Evolutionary conservation across 2,888 invertebrate genomes (phyloP).

Genomic region (Candidula unifasciata): DNA sequence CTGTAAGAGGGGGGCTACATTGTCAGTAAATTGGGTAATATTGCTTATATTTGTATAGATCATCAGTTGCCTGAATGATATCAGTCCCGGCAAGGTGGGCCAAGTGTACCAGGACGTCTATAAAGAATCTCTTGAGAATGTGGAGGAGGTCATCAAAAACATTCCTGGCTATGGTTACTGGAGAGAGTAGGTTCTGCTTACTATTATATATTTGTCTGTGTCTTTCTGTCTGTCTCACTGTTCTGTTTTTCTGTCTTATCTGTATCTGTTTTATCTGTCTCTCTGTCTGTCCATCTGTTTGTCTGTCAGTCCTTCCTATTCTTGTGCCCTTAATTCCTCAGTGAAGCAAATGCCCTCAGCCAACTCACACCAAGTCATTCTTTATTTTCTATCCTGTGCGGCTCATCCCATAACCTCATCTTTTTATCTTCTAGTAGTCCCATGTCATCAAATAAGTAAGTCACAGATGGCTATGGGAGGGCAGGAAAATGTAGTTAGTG

Average conservation of each 20-base stretch:
- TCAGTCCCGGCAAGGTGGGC: slow-evolving; percentile 13
- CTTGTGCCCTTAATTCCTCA: too few species aligned
- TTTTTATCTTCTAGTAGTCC: too few species aligned
- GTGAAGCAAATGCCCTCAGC: too few species aligned
- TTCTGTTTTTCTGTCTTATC: neutral
- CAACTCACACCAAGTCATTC: too few species aligned
- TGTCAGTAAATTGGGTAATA: neutral
- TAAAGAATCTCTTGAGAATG: slow-evolving; percentile 1
- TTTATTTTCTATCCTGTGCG: too few species aligned
- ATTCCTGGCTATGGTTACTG: slow-evolving; percentile 47
- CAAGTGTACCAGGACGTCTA: slow-evolving; percentile 31
- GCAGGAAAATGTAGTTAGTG: too few species aligned
- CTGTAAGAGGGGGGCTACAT: neutral
- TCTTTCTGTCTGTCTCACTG: neutral
- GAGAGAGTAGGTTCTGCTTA: slow-evolving; percentile 33
- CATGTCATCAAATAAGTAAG: too few species aligned
- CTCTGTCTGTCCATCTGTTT: too few species aligned
- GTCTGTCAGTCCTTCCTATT: too few species aligned
- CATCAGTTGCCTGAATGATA: slow-evolving; percentile 34
- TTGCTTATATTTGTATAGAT: slow-evolving; percentile 27
- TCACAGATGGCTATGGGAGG: too few species aligned
- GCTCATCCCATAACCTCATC: too few species aligned
- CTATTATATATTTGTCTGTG: neutral
- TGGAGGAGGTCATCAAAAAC: slow-evolving; percentile 45
- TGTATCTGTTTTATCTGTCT: neutral